phyloP scores from a whole-genome alignment of 1,140 invertebrate genomes.

The Metaphire vulgaris region DNA sequence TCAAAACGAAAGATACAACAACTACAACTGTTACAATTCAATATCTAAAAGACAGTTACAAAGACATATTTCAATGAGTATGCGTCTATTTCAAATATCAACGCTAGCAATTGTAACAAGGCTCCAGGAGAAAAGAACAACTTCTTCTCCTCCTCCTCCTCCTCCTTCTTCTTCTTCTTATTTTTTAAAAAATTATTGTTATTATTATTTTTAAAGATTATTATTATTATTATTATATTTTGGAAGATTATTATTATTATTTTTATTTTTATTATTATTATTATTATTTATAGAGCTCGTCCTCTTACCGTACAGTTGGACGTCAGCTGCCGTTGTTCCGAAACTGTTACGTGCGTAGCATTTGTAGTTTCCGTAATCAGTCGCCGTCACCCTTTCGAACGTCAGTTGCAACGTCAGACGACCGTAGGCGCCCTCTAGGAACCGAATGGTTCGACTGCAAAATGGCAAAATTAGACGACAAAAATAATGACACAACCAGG shows the following conservation, averaged over 20 bases:
- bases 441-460: not conserved
- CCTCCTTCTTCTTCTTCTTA: not conserved
- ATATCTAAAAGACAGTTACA: too few species aligned
- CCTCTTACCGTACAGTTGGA: constrained; percentile 14
- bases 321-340: not conserved
- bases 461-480: not conserved
- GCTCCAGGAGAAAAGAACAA: too few species aligned
- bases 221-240: not conserved
- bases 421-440: constrained; percentile 6
- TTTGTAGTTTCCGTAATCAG: constrained; percentile 6
- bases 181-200: not conserved
- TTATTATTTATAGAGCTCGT: not conserved
- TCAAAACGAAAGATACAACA: too few species aligned
- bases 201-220: not conserved
- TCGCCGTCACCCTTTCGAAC: not conserved
- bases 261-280: not conserved
- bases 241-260: not conserved
- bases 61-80: too few species aligned
- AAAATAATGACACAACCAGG: not conserved
- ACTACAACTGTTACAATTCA: too few species aligned
- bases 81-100: too few species aligned
- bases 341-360: constrained; percentile 13
- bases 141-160: too few species aligned
- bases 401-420: constrained; percentile 15
- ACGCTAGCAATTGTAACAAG: too few species aligned